Percentiles rank a stretch among this genome's conserved stretches.
These are phyloP conservation scores for Cataglyphis rosenhaueri DNA, from an alignment of 2,888 invertebrate species.

Conservation along the genomic window DNA sequence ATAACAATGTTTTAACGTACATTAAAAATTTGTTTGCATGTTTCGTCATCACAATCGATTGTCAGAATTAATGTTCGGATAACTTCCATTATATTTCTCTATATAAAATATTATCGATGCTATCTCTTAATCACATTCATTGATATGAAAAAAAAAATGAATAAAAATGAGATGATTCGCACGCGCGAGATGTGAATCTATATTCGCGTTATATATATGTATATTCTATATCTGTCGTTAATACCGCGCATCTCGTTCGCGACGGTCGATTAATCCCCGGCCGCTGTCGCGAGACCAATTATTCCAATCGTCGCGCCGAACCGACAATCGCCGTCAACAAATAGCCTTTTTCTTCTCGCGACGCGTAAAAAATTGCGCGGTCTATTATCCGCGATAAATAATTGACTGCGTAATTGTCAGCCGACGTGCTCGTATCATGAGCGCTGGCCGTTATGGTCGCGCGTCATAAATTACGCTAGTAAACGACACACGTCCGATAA, in stretches of 20 bases:
- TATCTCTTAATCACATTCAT: background rate
- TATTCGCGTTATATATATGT: background rate
- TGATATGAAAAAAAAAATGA: background rate
- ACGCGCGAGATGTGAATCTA: background rate
- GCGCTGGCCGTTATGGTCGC: conserved; percentile 17
- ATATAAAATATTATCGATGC: background rate
- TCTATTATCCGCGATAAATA: conserved; percentile 31
- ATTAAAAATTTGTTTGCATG: background rate
- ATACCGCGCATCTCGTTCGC: conserved; percentile 33
- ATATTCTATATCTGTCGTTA: conserved; percentile 2
- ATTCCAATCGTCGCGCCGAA: conserved; percentile 25
- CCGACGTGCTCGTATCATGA: conserved; percentile 6
- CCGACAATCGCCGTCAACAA: conserved; percentile 21
- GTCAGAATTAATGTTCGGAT: background rate
- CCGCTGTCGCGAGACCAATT: conserved; percentile 24
- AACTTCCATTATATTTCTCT: background rate
- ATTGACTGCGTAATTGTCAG: conserved; percentile 25
- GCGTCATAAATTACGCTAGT: conserved; percentile 36
- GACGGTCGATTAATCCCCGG: conserved; percentile 27
- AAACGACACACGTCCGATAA: conserved; percentile 39
- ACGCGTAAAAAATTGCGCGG: conserved; percentile 1
- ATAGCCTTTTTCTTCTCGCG: background rate
- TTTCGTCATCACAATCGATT: background rate
- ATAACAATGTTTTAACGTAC: background rate
- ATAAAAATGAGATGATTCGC: background rate